Evolutionary conservation across 2,888 invertebrate species (phyloP).

Genomic region (Cerastis leucographa): DNA sequence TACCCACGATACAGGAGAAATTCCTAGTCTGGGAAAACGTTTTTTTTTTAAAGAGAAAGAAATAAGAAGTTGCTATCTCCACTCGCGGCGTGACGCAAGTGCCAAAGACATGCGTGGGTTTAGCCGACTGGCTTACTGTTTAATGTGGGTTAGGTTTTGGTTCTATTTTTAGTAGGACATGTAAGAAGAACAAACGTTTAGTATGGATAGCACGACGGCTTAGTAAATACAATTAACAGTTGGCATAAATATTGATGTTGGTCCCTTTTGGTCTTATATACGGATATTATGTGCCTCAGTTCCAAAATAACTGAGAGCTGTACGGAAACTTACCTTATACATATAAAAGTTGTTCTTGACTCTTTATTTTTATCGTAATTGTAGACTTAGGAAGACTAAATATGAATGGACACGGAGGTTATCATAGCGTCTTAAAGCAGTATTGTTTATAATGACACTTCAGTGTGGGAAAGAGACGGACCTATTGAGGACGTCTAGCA

Average conservation of each 20-base stretch:
- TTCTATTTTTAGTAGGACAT: neutral
- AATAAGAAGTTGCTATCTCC: neutral
- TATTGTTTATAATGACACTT: too few relatives aligned
- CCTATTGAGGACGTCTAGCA: too few relatives aligned
- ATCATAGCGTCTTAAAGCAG: too few relatives aligned
- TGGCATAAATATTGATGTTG: conserved; percentile 4
- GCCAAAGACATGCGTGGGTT: conserved; percentile 13
- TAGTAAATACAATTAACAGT: conserved; percentile 11
- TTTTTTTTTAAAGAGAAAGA: too few relatives aligned
- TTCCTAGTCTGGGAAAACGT: too few relatives aligned
- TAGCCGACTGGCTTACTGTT: neutral
- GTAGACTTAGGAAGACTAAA: too few relatives aligned
- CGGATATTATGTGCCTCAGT: neutral
- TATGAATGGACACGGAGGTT: too few relatives aligned
- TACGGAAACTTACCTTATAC: too few relatives aligned
- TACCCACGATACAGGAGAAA: too few relatives aligned
- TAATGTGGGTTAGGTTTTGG: neutral
- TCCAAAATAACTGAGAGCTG: neutral
- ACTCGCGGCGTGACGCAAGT: neutral
- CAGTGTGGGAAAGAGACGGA: too few relatives aligned
- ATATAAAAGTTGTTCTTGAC: too few relatives aligned
- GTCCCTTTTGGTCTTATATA: neutral
- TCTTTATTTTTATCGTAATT: too few relatives aligned
- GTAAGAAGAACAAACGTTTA: neutral
- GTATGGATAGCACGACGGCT: neutral